These are phyloP conservation scores for Agonum fuliginosum DNA, from an alignment of 2,888 invertebrate genomes.

Conservation along the genomic window DNA sequence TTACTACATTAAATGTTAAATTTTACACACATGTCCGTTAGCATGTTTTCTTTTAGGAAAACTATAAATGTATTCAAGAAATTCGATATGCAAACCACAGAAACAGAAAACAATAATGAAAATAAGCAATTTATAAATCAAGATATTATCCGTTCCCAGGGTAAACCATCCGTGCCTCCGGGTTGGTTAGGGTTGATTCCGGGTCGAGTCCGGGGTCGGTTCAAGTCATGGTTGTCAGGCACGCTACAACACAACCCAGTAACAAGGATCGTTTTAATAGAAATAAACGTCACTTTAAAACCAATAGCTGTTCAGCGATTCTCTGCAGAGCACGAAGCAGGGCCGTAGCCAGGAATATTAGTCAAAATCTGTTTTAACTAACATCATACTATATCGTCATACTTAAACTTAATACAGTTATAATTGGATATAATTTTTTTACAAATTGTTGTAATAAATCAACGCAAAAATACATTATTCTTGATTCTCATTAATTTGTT, in stretches of 20 bases:
- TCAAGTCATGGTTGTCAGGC: constrained; percentile 6
- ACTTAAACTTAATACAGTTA: too few species aligned
- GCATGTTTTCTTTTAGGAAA: too few species aligned
- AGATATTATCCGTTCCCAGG: constrained; percentile 3
- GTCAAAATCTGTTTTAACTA: too few species aligned
- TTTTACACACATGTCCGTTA: too few species aligned
- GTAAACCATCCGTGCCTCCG: not conserved
- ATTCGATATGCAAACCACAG: not conserved
- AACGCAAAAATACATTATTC: too few species aligned
- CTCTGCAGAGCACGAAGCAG: not conserved
- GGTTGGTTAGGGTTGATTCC: not conserved
- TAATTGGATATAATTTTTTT: too few species aligned
- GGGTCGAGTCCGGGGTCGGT: not conserved
- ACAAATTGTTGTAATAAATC: too few species aligned
- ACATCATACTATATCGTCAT: too few species aligned
- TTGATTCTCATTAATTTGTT: too few species aligned
- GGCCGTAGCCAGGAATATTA: too few species aligned
- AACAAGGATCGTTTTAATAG: constrained; percentile 31
- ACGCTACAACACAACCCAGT: not conserved
- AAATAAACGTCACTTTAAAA: constrained; percentile 52
- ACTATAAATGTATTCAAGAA: too few species aligned
- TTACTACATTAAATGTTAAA: too few species aligned
- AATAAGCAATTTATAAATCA: constrained; percentile 37
- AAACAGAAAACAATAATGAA: constrained; percentile 20
- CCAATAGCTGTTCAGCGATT: constrained; percentile 8